Evolutionary conservation across 2,113 vertebrate species (phyloP), one percentile per base, ranked within the genome.

Genomic region (Poeciliopsis prolifica): DNA sequence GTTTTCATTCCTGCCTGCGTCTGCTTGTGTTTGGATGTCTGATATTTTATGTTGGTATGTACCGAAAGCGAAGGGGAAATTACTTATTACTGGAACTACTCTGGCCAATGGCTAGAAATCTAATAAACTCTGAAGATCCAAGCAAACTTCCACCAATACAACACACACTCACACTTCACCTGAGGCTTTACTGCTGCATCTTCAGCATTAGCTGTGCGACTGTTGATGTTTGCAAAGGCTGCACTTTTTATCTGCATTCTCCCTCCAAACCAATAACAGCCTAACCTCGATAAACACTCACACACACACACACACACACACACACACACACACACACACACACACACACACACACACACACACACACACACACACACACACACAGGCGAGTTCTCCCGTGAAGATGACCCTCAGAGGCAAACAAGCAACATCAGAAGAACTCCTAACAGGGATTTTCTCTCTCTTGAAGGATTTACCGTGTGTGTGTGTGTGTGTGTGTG

Each of bases 171-270:
- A 79, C 78, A 81, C 35, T 40, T 63, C 0, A 65, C 86, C 84
- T 74, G 48, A 83, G 81, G 83, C 85, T 51, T 5, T 7, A 67
- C 63, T 70, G 31, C 71, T 35, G 40, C 44, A 69, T 72, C 79
- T 82, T 74, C 69, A 76, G 62, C 72, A 70, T 79, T 78, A 79
- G 58, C 51, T 54, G 64, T 83, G 74, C 67, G 78, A 82, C 82
- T 60, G 11, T 48, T 77, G 78, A 81, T 85, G 67, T 86, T 80
- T 84, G 79, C 81, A 79, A 83, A 82, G 75, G 78, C 80, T 75
- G 81, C 84, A 86, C 79, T 79, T 82, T 90, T 77, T 81, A 90
- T 79, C 83, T 79, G 70, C 67, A 75, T 70, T 62, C 68, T 71
- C 75, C 70, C 61, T 68, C 44, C 4, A 24, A 84, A 78, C 63